phyloP scores from a whole-genome alignment of 2,888 invertebrate species.

The Philereme vetulata region DNA sequence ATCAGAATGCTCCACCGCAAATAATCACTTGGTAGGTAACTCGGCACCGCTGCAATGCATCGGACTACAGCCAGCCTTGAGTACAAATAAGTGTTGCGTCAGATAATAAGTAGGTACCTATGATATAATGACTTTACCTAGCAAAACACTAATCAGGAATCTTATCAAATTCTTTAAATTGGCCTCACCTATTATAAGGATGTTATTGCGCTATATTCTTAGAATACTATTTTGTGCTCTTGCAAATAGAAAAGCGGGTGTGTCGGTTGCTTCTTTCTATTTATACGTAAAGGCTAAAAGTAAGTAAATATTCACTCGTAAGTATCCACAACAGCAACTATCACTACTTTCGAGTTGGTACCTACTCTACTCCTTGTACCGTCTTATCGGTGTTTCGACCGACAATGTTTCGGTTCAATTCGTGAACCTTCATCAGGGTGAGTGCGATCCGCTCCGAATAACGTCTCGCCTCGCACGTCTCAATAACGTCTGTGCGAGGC shows the following conservation, averaged over 20 bases:
- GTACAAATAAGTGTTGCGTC: constrained; percentile 63
- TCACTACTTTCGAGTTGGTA: too few species aligned
- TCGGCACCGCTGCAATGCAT: constrained; percentile 61
- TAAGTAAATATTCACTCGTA: background rate
- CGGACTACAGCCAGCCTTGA: constrained; percentile 72
- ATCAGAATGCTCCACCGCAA: constrained; percentile 65
- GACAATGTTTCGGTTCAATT: too few species aligned
- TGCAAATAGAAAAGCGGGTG: constrained; percentile 7
- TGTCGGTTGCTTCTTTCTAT: background rate
- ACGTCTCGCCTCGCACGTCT: too few species aligned
- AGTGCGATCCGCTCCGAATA: too few species aligned
- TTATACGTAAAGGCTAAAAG: too few species aligned
- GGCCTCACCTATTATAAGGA: background rate
- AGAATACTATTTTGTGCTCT: background rate
- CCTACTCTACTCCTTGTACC: too few species aligned
- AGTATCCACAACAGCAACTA: background rate
- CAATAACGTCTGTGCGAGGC: too few species aligned
- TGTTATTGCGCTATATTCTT: constrained; percentile 1
- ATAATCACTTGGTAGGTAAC: constrained; percentile 50
- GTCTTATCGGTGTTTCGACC: too few species aligned
- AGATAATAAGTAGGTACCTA: constrained; percentile 35
- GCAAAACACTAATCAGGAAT: constrained; percentile 16
- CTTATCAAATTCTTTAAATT: constrained; percentile 20
- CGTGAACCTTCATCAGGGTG: too few species aligned
- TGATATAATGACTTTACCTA: constrained; percentile 43